Percentiles rank a stretch among this genome's conserved stretches.
Conservation (phyloP, 2,888 invertebrate genomes). For the Ophraella communa region DNA sequence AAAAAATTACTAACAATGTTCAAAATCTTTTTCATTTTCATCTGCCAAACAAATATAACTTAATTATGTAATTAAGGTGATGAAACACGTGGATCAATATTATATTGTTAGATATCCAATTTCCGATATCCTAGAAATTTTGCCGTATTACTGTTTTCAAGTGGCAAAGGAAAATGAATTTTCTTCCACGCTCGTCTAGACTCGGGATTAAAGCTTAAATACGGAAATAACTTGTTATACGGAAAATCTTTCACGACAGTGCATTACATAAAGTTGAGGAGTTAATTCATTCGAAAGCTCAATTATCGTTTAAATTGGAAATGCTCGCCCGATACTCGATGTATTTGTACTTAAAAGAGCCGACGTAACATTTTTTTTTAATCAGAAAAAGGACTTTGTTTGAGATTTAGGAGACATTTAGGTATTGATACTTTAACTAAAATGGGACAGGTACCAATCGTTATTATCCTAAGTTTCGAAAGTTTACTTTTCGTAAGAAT, state of each 20-base stretch:
- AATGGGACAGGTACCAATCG: too few relatives aligned
- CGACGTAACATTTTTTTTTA: neutral
- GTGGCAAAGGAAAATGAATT: neutral
- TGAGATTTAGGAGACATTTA: too few relatives aligned
- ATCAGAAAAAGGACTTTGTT: neutral
- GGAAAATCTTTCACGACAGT: slow-evolving; percentile 22
- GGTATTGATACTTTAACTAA: too few relatives aligned
- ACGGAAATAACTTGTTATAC: slow-evolving; percentile 21
- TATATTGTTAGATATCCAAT: neutral
- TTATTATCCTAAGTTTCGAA: too few relatives aligned
- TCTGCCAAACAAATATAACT: neutral
- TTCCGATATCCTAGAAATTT: neutral
- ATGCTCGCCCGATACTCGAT: slow-evolving; percentile 12
- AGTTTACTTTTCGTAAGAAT: too few relatives aligned
- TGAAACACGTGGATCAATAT: neutral
- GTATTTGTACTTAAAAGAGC: neutral
- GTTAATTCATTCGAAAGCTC: slow-evolving; percentile 18
- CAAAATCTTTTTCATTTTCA: neutral
- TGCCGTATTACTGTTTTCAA: neutral
- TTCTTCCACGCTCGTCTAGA: neutral
- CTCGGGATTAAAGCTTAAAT: slow-evolving; percentile 9
- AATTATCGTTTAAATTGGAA: slow-evolving; percentile 19
- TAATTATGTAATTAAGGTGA: neutral
- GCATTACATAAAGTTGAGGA: slow-evolving; percentile 20
- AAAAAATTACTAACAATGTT: too few relatives aligned